These are phyloP conservation scores for Spinus olivaceus DNA, from an alignment of 2,797 vertebrate species.

Conservation along the genomic window DNA sequence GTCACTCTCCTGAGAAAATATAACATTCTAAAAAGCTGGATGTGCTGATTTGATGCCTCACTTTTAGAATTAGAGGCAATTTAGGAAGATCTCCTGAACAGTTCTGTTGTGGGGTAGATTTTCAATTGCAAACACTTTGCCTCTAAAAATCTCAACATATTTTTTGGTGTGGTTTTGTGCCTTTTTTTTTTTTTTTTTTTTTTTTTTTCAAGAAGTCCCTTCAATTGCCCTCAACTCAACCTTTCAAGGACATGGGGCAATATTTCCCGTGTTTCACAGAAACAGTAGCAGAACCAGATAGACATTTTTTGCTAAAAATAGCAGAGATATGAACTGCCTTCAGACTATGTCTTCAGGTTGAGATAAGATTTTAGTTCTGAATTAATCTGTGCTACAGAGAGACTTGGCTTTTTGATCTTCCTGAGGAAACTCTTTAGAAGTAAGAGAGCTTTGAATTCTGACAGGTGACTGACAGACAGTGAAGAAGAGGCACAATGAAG, in stretches of 20 bases:
- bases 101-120: not conserved
- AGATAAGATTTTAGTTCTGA: slow-evolving; percentile 1
- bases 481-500: not conserved
- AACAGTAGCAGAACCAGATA: not conserved
- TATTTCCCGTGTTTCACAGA: not conserved
- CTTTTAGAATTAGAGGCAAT: not conserved
- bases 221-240: no score
- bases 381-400: not conserved
- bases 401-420: slow-evolving; percentile 26
- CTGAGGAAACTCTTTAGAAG: not conserved
- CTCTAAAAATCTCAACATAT: not conserved
- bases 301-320: not conserved
- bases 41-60: not conserved
- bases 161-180: not conserved
- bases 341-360: not conserved
- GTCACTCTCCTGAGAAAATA: accelerated
- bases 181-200: not conserved
- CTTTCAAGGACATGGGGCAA: not conserved
- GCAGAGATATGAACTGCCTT: not conserved
- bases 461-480: not conserved
- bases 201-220: no score
- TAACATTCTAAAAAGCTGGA: not conserved
- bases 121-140: not conserved
- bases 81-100: not conserved
- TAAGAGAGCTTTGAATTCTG: slow-evolving; percentile 26